Evolutionary conservation across 2,797 vertebrate genomes (phyloP).

Genomic region (Hemitrygon akajei): DNA sequence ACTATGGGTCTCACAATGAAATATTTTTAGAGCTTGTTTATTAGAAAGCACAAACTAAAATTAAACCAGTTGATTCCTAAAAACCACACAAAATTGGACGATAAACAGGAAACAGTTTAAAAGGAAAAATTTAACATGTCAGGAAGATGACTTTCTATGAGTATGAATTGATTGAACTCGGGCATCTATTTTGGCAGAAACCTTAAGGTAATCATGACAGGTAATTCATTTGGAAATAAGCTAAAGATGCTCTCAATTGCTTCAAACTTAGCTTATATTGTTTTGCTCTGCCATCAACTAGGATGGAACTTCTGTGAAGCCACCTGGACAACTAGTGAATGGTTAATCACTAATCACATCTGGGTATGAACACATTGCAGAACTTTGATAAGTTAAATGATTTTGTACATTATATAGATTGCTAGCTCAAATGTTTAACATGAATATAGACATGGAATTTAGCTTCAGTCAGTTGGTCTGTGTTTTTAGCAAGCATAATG

Average conservation of each 20-base stretch:
- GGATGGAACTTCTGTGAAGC: neutral
- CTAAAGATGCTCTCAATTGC: neutral
- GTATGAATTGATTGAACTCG: neutral
- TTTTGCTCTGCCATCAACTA: neutral
- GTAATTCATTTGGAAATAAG: neutral
- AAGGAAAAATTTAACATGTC: too few species aligned
- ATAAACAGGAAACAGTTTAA: too few species aligned
- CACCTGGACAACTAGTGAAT: neutral
- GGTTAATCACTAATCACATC: neutral
- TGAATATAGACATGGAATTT: neutral
- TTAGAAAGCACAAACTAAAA: neutral
- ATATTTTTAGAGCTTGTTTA: neutral
- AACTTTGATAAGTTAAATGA: neutral
- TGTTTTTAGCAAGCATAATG: neutral
- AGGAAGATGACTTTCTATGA: neutral
- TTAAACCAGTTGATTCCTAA: neutral
- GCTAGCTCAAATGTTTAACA: neutral
- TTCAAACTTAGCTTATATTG: constrained; percentile 40
- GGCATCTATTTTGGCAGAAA: neutral
- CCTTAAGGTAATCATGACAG: neutral
- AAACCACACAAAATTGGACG: too few species aligned
- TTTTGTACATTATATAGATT: neutral
- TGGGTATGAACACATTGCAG: neutral
- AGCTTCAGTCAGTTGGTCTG: neutral
- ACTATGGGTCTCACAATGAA: neutral